Percentiles rank a stretch among this genome's conserved stretches.
Evolutionary conservation across 1,140 invertebrate genomes (phyloP).

Genomic region (Acromyrmex charruanus): DNA sequence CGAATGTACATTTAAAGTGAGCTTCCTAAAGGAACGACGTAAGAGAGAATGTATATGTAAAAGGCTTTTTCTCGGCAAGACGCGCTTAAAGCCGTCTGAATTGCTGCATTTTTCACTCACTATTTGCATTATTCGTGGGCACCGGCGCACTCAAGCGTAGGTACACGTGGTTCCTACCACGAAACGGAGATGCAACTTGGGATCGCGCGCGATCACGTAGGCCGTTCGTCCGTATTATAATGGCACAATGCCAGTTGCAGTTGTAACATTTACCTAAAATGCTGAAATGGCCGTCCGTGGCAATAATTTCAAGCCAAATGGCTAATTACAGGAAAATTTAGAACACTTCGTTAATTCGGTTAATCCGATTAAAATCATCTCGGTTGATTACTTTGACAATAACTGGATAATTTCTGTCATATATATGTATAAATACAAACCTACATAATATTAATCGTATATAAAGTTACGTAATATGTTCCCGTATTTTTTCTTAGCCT

Average conservation of each 20-base stretch:
- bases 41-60: conserved; percentile 42
- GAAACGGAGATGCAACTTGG: neutral
- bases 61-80: conserved; percentile 41
- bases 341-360: conserved; percentile 65
- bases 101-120: conserved; percentile 47
- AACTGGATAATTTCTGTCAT: conserved; percentile 1
- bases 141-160: conserved; percentile 13
- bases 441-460: neutral
- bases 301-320: conserved; percentile 64
- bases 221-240: conserved; percentile 51
- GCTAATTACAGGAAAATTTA: conserved; percentile 65
- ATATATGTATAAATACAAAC: neutral
- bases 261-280: conserved; percentile 55
- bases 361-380: conserved; percentile 71
- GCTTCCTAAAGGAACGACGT: neutral
- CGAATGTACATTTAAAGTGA: conserved; percentile 27
- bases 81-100: conserved; percentile 35
- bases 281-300: neutral
- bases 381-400: conserved; percentile 12
- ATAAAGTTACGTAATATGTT: neutral
- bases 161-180: conserved; percentile 44
- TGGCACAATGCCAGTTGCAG: conserved; percentile 54
- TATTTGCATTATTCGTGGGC: conserved; percentile 62
- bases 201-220: conserved; percentile 41
- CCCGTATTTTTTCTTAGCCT: neutral